Evolutionary conservation across 2,888 invertebrate species (phyloP).

Genomic region (Eupithecia subumbrata): DNA sequence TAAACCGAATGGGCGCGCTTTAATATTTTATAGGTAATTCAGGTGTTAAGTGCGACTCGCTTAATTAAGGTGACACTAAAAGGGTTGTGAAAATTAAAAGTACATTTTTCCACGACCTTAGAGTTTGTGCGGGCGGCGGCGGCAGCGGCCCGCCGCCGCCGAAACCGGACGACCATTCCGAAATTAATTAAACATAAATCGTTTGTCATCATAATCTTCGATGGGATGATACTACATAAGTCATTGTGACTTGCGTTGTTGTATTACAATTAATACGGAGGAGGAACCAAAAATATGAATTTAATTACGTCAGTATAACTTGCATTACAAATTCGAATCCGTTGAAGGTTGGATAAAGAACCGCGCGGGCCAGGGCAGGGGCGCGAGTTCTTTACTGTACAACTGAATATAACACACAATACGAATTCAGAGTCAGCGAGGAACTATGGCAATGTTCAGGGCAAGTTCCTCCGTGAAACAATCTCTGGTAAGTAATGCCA

Average conservation of each 20-base stretch:
- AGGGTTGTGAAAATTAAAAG: constrained; percentile 17
- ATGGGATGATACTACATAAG: not conserved
- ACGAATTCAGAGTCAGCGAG: not conserved
- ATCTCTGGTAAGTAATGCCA: constrained; percentile 21
- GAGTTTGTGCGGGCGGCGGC: not conserved
- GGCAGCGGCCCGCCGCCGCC: not conserved
- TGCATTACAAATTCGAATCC: not conserved
- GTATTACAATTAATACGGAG: not conserved
- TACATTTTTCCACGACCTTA: constrained; percentile 9
- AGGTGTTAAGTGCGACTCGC: constrained; percentile 16
- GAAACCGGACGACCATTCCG: constrained; percentile 9
- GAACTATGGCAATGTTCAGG: not conserved
- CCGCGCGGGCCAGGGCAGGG: not conserved
- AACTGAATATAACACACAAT: not conserved
- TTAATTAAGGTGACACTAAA: constrained; percentile 28
- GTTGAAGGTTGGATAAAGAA: not conserved
- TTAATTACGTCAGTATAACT: not conserved
- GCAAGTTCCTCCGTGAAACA: constrained; percentile 1
- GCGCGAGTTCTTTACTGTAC: no score
- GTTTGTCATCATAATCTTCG: constrained; percentile 14
- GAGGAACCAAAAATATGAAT: not conserved
- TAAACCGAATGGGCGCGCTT: constrained; percentile 9
- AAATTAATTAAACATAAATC: constrained; percentile 17
- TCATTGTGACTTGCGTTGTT: no score
- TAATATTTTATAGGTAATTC: constrained; percentile 10